Base-by-base conservation (phyloP, 2,888 invertebrate species). In the Erannis defoliaria region DNA sequence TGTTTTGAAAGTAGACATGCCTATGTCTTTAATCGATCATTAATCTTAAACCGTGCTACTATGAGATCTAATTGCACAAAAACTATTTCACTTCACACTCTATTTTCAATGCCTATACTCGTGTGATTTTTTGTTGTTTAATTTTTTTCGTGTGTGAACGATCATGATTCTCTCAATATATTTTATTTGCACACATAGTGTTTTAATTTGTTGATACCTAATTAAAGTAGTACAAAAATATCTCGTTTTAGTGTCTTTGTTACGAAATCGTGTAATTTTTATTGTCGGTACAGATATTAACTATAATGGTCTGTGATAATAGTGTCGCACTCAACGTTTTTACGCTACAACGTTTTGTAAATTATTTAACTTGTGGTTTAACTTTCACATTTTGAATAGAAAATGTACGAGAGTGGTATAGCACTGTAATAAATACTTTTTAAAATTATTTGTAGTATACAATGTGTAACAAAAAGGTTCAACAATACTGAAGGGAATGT, bases 321-420 rank as follows among this genome's bases (percentile, higher is more conserved):
- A 50, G 62, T 60, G 56, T 62, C 40, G 62, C 55, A 55, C 62
- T 53, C 53, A 58, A 40, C 45, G 64, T 66, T 67, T 62, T 66
- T 64, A 67, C 64, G 33, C 19, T 45, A 53, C 51, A 56, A 62
- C 37, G 59, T 60, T 67, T 67, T 49, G 43, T 38, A 64, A 45
- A 26, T 51, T 51, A 43, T 19, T 55, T 31, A 31, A 56, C 45
- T 49, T 66, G 61, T 45, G 48, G 50, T 59, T 37, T 43, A 43
- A 68, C 69, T 62, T 64, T 67, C 60, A 57, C 55, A 45, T 40
- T 62, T 61, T 60, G 60, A 16, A 31, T 43, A 23, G 23, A 42
- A 40, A 21, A 31, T n/a, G 14, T n/a, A 42, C 21, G 21, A 29
- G 19, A 31, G 23, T 45, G 16, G 45, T 29, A 45, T 8, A 26